Percentiles rank a stretch among this genome's conserved stretches.
These are phyloP conservation scores for Telenomus remus DNA, from an alignment of 1,140 invertebrate species.

Conservation along the genomic window DNA sequence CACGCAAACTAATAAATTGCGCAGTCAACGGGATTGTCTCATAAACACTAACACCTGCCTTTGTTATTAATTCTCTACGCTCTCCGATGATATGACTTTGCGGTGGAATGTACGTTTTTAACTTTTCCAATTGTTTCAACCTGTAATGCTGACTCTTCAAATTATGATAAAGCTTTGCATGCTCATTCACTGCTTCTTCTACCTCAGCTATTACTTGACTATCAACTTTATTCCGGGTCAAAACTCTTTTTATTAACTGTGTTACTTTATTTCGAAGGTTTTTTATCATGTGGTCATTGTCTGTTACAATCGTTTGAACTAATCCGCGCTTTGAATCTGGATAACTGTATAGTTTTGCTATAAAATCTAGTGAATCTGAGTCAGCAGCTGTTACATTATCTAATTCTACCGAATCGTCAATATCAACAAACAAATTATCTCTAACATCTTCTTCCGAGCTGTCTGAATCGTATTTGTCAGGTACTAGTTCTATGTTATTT, in stretches of 20 bases:
- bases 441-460: too few relatives aligned
- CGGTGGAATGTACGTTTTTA: background rate
- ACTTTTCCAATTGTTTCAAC: background rate
- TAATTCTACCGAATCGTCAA: too few relatives aligned
- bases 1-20: conserved; percentile 37
- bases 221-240: background rate
- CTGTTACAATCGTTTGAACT: too few relatives aligned
- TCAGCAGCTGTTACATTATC: too few relatives aligned
- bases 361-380: background rate
- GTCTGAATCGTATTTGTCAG: too few relatives aligned
- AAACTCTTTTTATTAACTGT: background rate
- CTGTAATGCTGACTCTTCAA: background rate
- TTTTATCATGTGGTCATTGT: too few relatives aligned
- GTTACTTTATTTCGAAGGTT: background rate
- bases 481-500: too few relatives aligned
- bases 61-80: background rate
- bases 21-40: background rate
- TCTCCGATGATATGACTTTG: background rate
- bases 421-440: too few relatives aligned
- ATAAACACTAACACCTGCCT: background rate
- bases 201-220: too few relatives aligned
- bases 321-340: background rate
- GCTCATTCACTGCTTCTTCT: too few relatives aligned
- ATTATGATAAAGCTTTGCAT: too few relatives aligned
- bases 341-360: background rate